Conservation (phyloP, 2,797 vertebrate genomes). For the Micropoecilia bifurca region DNA sequence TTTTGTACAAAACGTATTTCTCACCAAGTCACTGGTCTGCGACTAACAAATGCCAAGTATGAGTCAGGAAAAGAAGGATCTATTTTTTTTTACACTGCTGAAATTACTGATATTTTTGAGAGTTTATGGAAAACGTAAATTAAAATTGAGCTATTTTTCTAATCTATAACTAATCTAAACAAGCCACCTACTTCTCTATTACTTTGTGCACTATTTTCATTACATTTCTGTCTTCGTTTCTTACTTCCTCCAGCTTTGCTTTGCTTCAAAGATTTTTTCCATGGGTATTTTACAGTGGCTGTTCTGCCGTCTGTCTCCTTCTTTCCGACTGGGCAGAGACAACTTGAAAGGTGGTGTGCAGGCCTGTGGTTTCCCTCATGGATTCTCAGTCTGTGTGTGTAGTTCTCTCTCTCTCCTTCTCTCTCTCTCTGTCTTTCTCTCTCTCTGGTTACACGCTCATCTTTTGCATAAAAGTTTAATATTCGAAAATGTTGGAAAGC, state of each 20-base stretch:
- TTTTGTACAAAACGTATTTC: constrained; percentile 1
- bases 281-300: constrained; percentile 25
- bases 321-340: constrained; percentile 34
- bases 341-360: constrained; percentile 39
- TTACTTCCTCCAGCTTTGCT: not conserved
- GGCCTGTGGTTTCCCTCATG: constrained; percentile 29
- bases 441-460: constrained; percentile 44
- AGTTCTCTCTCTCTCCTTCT: constrained; percentile 11
- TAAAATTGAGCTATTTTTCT: not conserved
- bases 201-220: not conserved
- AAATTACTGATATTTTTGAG: constrained; percentile 24
- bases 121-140: constrained; percentile 11
- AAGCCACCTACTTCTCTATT: not conserved
- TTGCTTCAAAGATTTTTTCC: constrained; percentile 22
- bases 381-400: constrained; percentile 11
- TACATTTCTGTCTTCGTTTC: constrained; percentile 13
- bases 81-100: constrained; percentile 9
- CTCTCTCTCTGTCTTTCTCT: not conserved
- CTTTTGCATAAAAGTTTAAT: constrained; percentile 4
- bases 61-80: constrained; percentile 8
- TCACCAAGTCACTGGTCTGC: not conserved
- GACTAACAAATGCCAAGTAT: constrained; percentile 1
- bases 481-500: not conserved
- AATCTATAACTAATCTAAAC: not conserved
- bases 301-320: constrained; percentile 17